Base-by-base conservation (phyloP, 2,113 vertebrate species). In the Carassius gibelio region DNA sequence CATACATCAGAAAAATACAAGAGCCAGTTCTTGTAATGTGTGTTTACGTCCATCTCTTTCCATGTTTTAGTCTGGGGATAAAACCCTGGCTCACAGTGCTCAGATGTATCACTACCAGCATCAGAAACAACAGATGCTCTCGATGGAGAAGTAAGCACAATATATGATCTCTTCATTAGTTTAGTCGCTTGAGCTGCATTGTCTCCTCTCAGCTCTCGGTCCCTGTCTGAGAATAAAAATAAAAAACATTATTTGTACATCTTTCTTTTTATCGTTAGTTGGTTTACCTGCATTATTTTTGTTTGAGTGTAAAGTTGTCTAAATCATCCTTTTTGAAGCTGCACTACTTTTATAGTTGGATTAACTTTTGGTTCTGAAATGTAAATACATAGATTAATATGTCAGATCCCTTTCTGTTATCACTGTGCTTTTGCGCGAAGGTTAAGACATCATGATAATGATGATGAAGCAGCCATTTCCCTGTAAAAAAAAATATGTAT, bases 91-190 rank as follows among this genome's bases (percentile, higher is more conserved):
- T 10, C 97, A 96, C 81, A 97, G 93, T 0, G 97, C 97, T 0
- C 97, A 99, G 93, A 96, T 99, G 97, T 98, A 96, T 89, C 97
- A 99, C 91, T 99, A 97, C 90, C 97, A 98, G 89, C 97, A 98
- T 91, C 97, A 98, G 94, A 96, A 97, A 86, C 97, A 98, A 91
- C 97, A 99, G 94, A 97, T 99, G 96, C 92, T 97, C 76, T 97
- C 97, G 74, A 91, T 99, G 92, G 85, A 89, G 62, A 97, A 95
- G 98, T 99, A 91, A 88, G 74, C 45, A 14, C 23, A 71, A n/a
- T 10, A 42, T 9, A 38, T 38, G 30, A 71, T 19, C 68, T 10
- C 15, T 19, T 38, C 5, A 36, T 69, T 69, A 9, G 2, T 69
- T 69, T 4, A 38, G 34, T 19, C 8, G 1, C 7, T 19, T 69